Conservation (phyloP, 2,797 vertebrate genomes). For the Chaunax sp. region DNA sequence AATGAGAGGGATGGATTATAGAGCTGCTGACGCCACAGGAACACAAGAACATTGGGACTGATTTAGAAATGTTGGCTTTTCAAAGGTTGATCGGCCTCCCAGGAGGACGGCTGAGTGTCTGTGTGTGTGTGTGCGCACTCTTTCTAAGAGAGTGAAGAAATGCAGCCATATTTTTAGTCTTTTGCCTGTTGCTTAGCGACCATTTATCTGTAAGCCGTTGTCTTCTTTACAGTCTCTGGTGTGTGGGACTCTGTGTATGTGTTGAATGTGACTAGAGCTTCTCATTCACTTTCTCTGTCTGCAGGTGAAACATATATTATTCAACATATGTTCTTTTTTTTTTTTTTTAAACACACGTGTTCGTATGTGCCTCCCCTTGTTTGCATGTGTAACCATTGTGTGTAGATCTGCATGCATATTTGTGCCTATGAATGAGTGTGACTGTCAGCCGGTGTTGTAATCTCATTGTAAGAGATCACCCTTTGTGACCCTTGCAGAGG, state of each 20-base stretch:
- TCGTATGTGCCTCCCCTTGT: constrained; percentile 47
- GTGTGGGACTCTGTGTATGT: constrained; percentile 19
- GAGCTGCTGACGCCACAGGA: constrained; percentile 55
- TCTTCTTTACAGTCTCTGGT: constrained; percentile 70
- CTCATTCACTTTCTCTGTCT: constrained; percentile 29
- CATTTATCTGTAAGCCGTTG: constrained; percentile 67
- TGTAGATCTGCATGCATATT: constrained; percentile 24
- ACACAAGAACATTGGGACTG: constrained; percentile 35
- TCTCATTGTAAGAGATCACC: too few relatives aligned
- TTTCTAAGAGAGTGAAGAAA: constrained; percentile 60
- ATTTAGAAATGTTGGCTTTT: constrained; percentile 62
- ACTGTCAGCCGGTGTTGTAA: too few relatives aligned
- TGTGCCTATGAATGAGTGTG: constrained; percentile 36
- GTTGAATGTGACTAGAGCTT: too few relatives aligned
- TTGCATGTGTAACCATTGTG: constrained; percentile 40
- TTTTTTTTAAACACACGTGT: too few relatives aligned
- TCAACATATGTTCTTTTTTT: constrained; percentile 5
- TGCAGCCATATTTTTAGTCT: constrained; percentile 78
- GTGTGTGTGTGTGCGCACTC: constrained; percentile 9
- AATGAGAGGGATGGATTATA: constrained; percentile 51
- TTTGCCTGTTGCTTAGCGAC: constrained; percentile 85
- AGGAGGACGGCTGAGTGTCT: constrained; percentile 23
- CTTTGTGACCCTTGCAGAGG: constrained; percentile 56
- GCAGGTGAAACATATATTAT: background rate
- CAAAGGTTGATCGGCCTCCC: constrained; percentile 55